Evolutionary conservation across 2,797 vertebrate species (phyloP).

Genomic region (Ctenosaura bakeri): DNA sequence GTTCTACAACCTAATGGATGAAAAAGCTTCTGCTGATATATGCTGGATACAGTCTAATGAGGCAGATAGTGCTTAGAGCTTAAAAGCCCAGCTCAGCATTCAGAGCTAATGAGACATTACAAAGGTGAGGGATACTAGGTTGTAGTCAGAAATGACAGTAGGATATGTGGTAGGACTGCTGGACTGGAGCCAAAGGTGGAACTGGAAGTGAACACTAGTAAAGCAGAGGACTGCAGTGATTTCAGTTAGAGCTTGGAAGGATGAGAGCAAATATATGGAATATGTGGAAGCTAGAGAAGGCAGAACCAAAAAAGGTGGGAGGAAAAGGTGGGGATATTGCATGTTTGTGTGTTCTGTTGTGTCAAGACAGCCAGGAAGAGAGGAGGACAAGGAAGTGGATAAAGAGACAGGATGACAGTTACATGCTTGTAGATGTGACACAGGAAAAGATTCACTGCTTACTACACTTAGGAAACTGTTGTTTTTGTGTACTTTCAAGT

Average conservation of each 20-base stretch:
- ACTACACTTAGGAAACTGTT: too few relatives aligned
- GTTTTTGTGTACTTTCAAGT: too few relatives aligned
- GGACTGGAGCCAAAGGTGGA: neutral
- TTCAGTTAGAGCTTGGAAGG: neutral
- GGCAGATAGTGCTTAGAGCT: neutral
- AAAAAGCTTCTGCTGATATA: conserved; percentile 19
- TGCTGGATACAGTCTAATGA: conserved; percentile 10
- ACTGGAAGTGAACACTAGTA: neutral
- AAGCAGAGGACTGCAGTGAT: neutral
- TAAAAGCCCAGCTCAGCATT: conserved; percentile 16
- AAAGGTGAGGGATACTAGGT: neutral
- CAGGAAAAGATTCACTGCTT: neutral
- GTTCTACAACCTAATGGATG: neutral
- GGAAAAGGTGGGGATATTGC: too few relatives aligned
- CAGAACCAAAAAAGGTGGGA: neutral
- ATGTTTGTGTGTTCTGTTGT: neutral
- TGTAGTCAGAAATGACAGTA: neutral
- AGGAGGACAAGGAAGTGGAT: neutral
- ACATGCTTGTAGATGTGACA: neutral
- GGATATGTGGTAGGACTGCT: neutral
- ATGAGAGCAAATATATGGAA: neutral
- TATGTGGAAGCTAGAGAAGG: neutral
- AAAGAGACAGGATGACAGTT: neutral
- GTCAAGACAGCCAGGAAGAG: too few relatives aligned
- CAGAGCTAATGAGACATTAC: conserved; percentile 21